Conservation (phyloP, 2,113 vertebrate genomes). For the Tetraodon nigroviridis region DNA sequence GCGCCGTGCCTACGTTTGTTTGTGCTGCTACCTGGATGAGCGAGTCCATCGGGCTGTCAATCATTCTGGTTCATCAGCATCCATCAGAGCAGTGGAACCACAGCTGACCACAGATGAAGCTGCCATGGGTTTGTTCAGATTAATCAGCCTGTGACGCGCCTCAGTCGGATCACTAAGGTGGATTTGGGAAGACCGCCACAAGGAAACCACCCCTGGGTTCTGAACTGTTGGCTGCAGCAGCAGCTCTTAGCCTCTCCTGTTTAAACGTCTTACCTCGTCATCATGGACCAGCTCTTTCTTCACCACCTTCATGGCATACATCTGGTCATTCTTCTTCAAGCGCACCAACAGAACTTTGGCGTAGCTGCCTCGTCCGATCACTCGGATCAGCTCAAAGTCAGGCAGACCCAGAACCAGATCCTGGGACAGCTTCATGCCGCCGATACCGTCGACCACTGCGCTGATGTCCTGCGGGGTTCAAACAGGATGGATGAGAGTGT, state of each 20-base stretch:
- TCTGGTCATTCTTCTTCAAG: constrained; percentile 92
- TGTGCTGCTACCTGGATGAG: no score
- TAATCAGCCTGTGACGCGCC: no score
- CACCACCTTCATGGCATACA: constrained; percentile 98
- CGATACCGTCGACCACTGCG: constrained; percentile 91
- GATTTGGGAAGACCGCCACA: no score
- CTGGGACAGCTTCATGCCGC: constrained; percentile 91
- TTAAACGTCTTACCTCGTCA: constrained; percentile 82
- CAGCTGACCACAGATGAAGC: no score
- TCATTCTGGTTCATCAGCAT: no score
- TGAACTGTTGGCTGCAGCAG: background rate
- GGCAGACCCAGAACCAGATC: constrained; percentile 85
- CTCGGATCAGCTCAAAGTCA: constrained; percentile 96
- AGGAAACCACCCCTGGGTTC: no score
- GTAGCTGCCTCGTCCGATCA: constrained; percentile 95
- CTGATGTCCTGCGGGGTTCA: constrained; percentile 80
- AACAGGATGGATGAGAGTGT: background rate
- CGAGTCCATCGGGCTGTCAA: no score
- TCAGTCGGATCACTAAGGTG: no score
- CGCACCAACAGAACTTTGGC: constrained; percentile 96
- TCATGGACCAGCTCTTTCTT: constrained; percentile 98
- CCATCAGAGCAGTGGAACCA: no score
- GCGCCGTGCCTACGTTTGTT: no score
- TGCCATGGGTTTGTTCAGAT: no score
- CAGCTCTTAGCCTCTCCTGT: background rate